Base-by-base conservation (phyloP, 2,888 invertebrate genomes). In the Cotesia congregata region DNA sequence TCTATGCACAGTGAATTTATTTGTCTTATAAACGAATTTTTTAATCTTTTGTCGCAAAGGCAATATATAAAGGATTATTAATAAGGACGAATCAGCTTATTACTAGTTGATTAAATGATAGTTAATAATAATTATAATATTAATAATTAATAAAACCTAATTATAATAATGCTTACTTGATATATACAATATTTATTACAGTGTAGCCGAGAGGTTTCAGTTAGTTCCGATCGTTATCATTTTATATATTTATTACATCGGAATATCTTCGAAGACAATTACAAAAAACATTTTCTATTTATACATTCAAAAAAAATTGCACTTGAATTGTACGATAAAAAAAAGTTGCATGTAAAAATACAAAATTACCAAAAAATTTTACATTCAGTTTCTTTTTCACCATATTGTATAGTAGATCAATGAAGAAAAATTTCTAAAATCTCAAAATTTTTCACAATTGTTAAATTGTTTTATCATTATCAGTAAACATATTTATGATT, bases 161-260 rank as follows among this genome's bases (percentile, higher is more conserved):
- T 83, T 84, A 80, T 83, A 84, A 84, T 82, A 85, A 84, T 86
- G 83, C 84, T 76, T 85, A 83, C 81, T 84, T 80, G 81, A 86
- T 87, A 87, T 88, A 85, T 86, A 88, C 87, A 87, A 84, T 87
- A 85, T 85, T 61, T 61, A 71, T 83, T 80, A 82, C 82, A 83
- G 85, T 83, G 84, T 74, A 85, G 84, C 81, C 85, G 83, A 81
- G 83, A 85, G 86, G 85, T 85, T 81, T 79, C 71, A 77, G 74
- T 67, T 61, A 20, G 71, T 67, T 71, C 71, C 74, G 50, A 38
- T 67, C 17, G 12, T 50, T 12, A 50, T 50, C 7, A 77, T 17
- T 71, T 70, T 70, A 71, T 67, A 77, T 65, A 68, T 74, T 41
- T 74, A 68, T 60, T 68, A 64, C 40, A 67, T 70, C 76, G 74